These are phyloP conservation scores for Nipponia nippon DNA, from an alignment of 2,113 vertebrate species.

Conservation along the genomic window DNA sequence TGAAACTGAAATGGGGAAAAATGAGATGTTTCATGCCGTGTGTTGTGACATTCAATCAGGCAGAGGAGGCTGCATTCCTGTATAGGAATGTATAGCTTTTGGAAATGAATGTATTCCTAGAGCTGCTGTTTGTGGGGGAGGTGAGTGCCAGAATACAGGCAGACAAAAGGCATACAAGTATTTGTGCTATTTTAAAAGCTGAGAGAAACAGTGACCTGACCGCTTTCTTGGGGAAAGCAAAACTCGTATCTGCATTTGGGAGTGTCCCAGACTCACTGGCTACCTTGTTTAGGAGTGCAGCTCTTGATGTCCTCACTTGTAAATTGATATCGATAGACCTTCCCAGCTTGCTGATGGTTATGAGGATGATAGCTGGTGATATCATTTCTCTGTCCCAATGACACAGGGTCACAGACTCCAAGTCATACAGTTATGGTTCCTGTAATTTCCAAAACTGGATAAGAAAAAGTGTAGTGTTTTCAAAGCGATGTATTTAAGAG, in stretches of 20 bases:
- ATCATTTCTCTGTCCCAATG: neutral
- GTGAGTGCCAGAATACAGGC: neutral
- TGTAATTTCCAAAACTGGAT: neutral
- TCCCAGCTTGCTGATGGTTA: neutral
- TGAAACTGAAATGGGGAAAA: neutral
- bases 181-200: neutral
- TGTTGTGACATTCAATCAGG: neutral
- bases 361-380: neutral
- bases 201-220: neutral
- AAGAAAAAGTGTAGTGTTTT: neutral
- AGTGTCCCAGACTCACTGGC: neutral
- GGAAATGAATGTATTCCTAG: neutral
- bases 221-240: neutral
- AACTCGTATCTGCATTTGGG: neutral
- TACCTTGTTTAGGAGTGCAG: neutral
- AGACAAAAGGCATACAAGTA: neutral
- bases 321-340: neutral
- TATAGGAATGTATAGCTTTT: neutral
- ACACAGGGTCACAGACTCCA: neutral
- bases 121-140: neutral
- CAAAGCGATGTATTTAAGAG: neutral
- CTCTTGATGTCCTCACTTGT: neutral
- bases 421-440: neutral
- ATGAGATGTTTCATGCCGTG: neutral
- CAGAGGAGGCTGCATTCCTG: neutral